Evolutionary conservation across 1,140 invertebrate species (phyloP), one percentile per base, ranked within the genome.

Genomic region (Brachionus paranguensis): DNA sequence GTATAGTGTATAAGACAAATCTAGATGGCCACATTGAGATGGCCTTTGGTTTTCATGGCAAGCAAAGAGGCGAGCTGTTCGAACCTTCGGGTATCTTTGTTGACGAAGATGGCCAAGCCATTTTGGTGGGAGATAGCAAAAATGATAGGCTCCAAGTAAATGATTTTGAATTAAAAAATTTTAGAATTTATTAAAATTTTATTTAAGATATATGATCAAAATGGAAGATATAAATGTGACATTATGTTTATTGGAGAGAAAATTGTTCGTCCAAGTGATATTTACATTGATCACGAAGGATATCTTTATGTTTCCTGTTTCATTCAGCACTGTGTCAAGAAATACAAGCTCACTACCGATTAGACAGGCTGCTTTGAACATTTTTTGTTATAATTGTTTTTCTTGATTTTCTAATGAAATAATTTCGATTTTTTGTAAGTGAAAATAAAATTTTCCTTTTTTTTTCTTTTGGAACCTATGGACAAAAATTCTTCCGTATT

Each of bases 191-290:
- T n/a, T n/a, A n/a, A n/a, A n/a, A n/a, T 76, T n/a, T 45, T 8
- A 74, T 20, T 55, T 33, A 37, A 76, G 72, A 64, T 81, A 11
- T 81, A 81, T 45, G 78, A 81, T 17, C 24, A 27, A 24, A 81
- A 81, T 68, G 78, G 78, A 33, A 68, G 17, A 24, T 81, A 81
- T 55, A 81, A 27, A 64, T 81, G 78, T 68, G 53, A 64, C 8
- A 29, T 81, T 43, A 14, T 45, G 53, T 68, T 81, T 43, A 11
- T 20, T 12, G 78, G 78, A 12, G 53, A 81, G 24, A 81, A 64
- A 68, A 17, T 17, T 20, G 53, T 68, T 64, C 78, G 78, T 81
- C 78, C 78, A 64, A 81, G 78, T 45, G 78, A 81, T n/a, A 81
- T 81, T 11, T 47, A 81, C n/a, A 55, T 81, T 4, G 78, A 81